Evolutionary conservation across 2,113 vertebrate species (phyloP).

Genomic region (Platichthys stellatus): DNA sequence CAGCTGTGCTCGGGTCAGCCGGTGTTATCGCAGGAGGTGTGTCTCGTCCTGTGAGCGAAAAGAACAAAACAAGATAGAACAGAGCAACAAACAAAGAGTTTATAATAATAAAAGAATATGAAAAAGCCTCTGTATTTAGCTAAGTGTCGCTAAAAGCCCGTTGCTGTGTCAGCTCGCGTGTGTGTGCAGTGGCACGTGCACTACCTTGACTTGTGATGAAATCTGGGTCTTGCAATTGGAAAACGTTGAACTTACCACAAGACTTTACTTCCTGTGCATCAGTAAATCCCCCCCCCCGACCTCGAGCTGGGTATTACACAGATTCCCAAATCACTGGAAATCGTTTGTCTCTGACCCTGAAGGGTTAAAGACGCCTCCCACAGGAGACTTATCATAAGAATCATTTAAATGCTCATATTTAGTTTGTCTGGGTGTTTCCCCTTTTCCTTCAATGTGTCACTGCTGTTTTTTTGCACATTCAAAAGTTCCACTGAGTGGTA

Average conservation of each 20-base stretch:
- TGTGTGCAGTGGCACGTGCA: neutral
- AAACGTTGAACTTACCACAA: neutral
- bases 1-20: no score
- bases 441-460: no score
- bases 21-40: slow-evolving; percentile 35
- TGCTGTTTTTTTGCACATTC: no score
- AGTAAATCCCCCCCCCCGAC: neutral
- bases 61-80: neutral
- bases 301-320: neutral
- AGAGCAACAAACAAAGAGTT: neutral
- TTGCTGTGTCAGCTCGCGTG: neutral
- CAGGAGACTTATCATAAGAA: no score
- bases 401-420: no score
- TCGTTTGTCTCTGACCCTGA: no score
- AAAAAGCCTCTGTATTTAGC: slow-evolving; percentile 13
- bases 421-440: no score
- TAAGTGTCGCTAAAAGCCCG: neutral
- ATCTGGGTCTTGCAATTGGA: no score
- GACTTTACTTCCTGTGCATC: neutral
- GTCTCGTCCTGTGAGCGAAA: slow-evolving; percentile 38
- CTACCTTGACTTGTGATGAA: neutral
- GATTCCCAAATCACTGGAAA: no score
- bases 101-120: slow-evolving; percentile 1
- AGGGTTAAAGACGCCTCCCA: no score
- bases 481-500: no score